Percentiles rank a stretch among this genome's conserved stretches.
phyloP scores from a whole-genome alignment of 2,888 invertebrate species.

The Heliconius hortense region DNA sequence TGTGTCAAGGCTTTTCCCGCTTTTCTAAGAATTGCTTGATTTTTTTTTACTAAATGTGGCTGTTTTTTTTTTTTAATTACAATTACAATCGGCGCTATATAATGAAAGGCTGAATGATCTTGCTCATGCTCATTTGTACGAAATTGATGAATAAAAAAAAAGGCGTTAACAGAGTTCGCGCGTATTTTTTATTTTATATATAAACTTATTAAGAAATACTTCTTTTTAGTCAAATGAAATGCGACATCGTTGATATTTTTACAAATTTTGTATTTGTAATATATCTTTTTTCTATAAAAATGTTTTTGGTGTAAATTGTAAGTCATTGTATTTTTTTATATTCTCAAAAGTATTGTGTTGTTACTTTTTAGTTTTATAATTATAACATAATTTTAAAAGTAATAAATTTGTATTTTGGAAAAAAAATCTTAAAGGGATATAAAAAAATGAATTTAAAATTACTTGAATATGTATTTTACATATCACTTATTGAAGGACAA shows the following conservation, averaged over 20 bases:
- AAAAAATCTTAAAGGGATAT: background rate
- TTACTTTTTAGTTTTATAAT: background rate
- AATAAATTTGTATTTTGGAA: background rate
- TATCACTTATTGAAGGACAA: conserved; percentile 1
- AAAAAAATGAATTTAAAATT: conserved; percentile 7
- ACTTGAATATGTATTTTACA: conserved; percentile 6
- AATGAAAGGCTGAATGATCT: conserved; percentile 58
- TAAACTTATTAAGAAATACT: background rate
- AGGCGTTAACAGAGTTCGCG: conserved; percentile 3
- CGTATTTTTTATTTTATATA: conserved; percentile 4
- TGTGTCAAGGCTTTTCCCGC: background rate
- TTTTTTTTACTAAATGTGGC: background rate
- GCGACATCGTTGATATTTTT: conserved; percentile 15
- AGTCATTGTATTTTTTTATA: conserved; percentile 14
- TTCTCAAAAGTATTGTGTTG: conserved; percentile 5
- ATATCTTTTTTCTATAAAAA: background rate
- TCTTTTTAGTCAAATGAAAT: conserved; percentile 2
- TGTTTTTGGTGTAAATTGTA: conserved; percentile 13
- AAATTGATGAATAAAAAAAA: conserved; percentile 23
- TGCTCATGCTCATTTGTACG: conserved; percentile 53
- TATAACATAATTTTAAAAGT: conserved; percentile 13
- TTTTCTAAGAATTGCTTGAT: background rate
- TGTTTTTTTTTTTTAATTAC: conserved; percentile 4
- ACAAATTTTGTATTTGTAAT: conserved; percentile 8
- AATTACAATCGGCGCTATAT: conserved; percentile 22